Base-by-base conservation (phyloP, 2,113 vertebrate species). In the Malurus melanocephalus region DNA sequence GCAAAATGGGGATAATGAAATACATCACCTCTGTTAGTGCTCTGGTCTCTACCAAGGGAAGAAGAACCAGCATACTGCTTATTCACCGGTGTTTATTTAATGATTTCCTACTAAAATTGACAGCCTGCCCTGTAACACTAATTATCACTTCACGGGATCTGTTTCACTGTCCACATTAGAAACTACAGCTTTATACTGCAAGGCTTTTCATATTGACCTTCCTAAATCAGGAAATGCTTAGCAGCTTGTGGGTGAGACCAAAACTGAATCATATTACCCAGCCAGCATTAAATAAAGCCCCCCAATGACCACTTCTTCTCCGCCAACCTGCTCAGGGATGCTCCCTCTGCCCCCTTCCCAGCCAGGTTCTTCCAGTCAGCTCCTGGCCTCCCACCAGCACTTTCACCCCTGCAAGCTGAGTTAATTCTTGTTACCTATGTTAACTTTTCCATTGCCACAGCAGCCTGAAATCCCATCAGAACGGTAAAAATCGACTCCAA, bases 81-180 rank as follows among this genome's bases (percentile, higher is more conserved):
- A 78, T 80, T 57, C 26, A 43, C 42, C 26, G 45, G 48, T 4
- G 5, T 52, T 90, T 77, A 85, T 69, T 80, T 83, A 86, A 91
- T 68, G 24, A 91, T 86, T 91, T 89, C 77, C 82, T 91, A 75
- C 80, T 78, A 40, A 77, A 91, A 88, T 9, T 67, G 33, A 74
- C 56, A 81, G 80, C 49, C 35, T 74, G 28, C 57, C 35, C 75
- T 26, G 45, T 72, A 85, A 75, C 1, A 10, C 46, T 55, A 82
- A 92, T 57, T 76, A 78, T 62, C 73, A 56, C n/a, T 67, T 88
- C 65, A 69, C 1, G 16, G 60, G 52, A 73, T 77, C 66, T 64
- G 13, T 77, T 42, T 87, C 55, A 60, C 73, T 46, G 60, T 59
- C 65, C 28, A 43, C 28, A 56, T 60, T 32, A 91, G 66, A 67